Evolutionary conservation across 2,113 vertebrate genomes (phyloP).

Genomic region (Isurus oxyrinchus): DNA sequence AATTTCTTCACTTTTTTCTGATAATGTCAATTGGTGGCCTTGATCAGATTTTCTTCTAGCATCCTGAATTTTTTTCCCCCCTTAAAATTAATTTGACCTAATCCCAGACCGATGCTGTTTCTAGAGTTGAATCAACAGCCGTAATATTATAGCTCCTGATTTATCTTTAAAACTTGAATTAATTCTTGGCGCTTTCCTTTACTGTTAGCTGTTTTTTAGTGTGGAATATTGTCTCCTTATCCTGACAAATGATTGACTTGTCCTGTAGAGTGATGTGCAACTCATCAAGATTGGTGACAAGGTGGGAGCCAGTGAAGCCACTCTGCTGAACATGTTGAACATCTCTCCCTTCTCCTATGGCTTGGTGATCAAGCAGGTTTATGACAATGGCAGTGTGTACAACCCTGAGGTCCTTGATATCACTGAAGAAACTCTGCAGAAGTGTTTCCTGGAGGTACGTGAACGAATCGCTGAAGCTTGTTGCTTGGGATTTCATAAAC

Average conservation of each 20-base stretch:
- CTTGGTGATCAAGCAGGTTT: constrained; percentile 92
- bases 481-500: background rate
- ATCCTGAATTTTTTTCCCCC: background rate
- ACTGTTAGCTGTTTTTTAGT: background rate
- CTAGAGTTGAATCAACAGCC: background rate
- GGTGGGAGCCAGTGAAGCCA: constrained; percentile 96
- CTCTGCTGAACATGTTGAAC: constrained; percentile 94
- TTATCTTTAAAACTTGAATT: background rate
- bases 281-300: constrained; percentile 91
- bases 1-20: background rate
- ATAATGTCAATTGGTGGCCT: background rate
- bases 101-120: background rate
- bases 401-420: constrained; percentile 97
- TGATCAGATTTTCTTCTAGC: background rate
- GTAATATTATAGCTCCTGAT: background rate
- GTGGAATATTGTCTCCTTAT: background rate
- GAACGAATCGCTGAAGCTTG: too few relatives aligned
- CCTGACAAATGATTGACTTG: background rate
- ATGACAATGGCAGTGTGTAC: constrained; percentile 96
- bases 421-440: constrained; percentile 83
- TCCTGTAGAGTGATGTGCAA: constrained; percentile 77
- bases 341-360: constrained; percentile 97
- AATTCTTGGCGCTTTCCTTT: background rate
- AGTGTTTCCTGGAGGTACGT: constrained; percentile 83
- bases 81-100: background rate